These are phyloP conservation scores for Mimachlamys varia DNA, from an alignment of 2,888 invertebrate species.

Conservation along the genomic window DNA sequence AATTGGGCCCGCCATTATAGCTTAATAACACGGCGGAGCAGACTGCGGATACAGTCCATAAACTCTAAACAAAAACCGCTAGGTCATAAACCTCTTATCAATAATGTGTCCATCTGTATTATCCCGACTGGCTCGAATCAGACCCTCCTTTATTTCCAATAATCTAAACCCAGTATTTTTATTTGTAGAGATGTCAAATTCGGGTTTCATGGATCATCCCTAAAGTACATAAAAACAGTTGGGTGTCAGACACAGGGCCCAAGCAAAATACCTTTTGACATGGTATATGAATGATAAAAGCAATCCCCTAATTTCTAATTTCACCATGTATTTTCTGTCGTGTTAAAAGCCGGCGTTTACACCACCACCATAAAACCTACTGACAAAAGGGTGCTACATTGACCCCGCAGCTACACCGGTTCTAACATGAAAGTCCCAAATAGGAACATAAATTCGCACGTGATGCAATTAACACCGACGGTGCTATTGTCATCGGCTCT, in stretches of 20 bases:
- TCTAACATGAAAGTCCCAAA: slow-evolving; percentile 34
- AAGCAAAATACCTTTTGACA: slow-evolving; percentile 27
- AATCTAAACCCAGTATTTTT: not conserved
- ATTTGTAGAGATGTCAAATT: not conserved
- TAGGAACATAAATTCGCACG: slow-evolving; percentile 34
- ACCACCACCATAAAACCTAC: not conserved
- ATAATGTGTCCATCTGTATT: not conserved
- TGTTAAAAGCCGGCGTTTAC: slow-evolving; percentile 32
- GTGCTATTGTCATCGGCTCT: slow-evolving; percentile 12
- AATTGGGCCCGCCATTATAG: too few relatives aligned
- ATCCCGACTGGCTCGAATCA: not conserved
- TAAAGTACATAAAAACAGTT: not conserved
- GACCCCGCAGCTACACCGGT: not conserved
- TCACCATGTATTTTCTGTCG: slow-evolving; percentile 27
- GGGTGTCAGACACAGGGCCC: not conserved
- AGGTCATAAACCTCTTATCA: not conserved
- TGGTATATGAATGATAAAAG: slow-evolving; percentile 9
- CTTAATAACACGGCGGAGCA: too few relatives aligned
- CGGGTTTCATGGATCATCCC: not conserved
- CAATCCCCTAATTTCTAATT: slow-evolving; percentile 14
- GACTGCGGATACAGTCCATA: not conserved
- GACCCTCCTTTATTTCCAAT: not conserved
- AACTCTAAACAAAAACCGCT: not conserved
- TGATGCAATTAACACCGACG: slow-evolving; percentile 31
- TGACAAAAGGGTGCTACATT: not conserved